Evolutionary conservation across 2,797 vertebrate genomes (phyloP).

Genomic region (Cryptoprocta ferox): DNA sequence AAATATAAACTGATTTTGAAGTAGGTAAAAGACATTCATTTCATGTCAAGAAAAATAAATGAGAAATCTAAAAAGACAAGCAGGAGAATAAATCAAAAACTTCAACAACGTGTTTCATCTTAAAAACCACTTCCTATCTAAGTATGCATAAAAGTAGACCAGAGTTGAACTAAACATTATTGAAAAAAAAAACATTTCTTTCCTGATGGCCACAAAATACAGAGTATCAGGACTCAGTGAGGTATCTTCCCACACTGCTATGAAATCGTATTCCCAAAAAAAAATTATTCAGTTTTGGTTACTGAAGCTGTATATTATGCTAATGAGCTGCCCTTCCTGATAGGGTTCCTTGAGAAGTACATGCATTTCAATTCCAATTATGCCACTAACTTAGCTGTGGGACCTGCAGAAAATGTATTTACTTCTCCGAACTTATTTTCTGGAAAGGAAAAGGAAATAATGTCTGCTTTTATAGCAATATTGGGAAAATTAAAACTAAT

Average conservation of each 20-base stretch:
- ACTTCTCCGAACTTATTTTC: slow-evolving; percentile 10
- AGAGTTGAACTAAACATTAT: neutral
- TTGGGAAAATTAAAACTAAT: slow-evolving; percentile 16
- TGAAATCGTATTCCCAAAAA: neutral
- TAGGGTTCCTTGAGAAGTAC: neutral
- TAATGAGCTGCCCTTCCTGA: neutral
- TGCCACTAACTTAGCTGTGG: slow-evolving; percentile 15
- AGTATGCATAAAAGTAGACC: neutral
- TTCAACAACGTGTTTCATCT: neutral
- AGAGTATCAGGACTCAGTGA: neutral
- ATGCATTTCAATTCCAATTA: neutral
- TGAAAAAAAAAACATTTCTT: neutral
- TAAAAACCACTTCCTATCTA: slow-evolving; percentile 11
- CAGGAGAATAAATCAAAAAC: slow-evolving; percentile 10
- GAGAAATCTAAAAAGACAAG: slow-evolving; percentile 19
- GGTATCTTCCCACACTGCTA: neutral
- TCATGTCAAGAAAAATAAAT: slow-evolving; percentile 37
- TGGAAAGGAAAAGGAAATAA: slow-evolving; percentile 19
- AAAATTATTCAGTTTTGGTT: neutral
- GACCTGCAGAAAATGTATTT: neutral
- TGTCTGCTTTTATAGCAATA: neutral
- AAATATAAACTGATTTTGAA: slow-evolving; percentile 17
- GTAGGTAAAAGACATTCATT: neutral
- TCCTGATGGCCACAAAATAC: neutral
- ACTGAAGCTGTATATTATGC: neutral